Percentiles rank a stretch among this genome's conserved stretches.
phyloP scores from a whole-genome alignment of 2,888 invertebrate species.

The Bhutanitis thaidina region DNA sequence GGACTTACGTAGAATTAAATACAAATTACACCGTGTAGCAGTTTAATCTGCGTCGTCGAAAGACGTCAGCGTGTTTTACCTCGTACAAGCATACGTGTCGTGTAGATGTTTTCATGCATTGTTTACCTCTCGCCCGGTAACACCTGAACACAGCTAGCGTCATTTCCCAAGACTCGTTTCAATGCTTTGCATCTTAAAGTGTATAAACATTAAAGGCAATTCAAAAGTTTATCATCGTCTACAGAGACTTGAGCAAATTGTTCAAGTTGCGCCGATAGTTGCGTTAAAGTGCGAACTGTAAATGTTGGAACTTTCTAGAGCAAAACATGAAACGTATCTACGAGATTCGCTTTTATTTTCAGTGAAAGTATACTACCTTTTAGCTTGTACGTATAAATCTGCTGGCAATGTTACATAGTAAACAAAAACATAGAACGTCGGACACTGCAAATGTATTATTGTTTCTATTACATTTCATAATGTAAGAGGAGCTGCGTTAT shows the following conservation, averaged over 20 bases:
- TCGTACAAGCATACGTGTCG: constrained; percentile 6
- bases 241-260: constrained; percentile 12
- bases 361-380: constrained; percentile 6
- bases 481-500: constrained; percentile 54
- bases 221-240: constrained; percentile 2
- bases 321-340: background rate
- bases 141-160: constrained; percentile 15
- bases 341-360: background rate
- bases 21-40: background rate
- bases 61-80: constrained; percentile 15
- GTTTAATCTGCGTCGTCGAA: constrained; percentile 4
- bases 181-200: constrained; percentile 16
- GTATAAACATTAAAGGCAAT: constrained; percentile 14
- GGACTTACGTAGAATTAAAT: background rate
- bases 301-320: background rate
- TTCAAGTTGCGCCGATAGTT: constrained; percentile 2
- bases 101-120: constrained; percentile 18
- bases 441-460: constrained; percentile 22
- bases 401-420: constrained; percentile 8
- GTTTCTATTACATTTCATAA: constrained; percentile 42
- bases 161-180: constrained; percentile 19
- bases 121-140: constrained; percentile 16
- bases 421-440: constrained; percentile 16
- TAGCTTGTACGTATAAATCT: background rate
- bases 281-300: background rate